Evolutionary conservation across 37 sponge, comb jelly and placozoan species (phyloP), one percentile per base, ranked within the genome.

Genomic region (Ephydatia muelleri): DNA sequence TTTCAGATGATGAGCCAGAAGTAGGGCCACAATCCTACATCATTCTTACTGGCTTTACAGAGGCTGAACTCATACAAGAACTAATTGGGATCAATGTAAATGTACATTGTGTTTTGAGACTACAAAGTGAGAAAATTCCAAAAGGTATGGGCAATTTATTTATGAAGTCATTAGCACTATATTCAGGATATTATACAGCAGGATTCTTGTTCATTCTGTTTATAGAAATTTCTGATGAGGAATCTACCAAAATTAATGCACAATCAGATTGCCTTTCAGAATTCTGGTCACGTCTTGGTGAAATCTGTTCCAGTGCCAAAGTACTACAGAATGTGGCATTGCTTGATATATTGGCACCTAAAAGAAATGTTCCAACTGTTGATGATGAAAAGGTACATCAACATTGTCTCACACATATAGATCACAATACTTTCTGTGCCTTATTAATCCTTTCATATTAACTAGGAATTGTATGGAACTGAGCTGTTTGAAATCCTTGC

Each of bases 1-100:
- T 9, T 71, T 16, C 57, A 90, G 95, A 92, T 89, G 95, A 95
- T 86, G 95, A 95, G 77, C 95, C 95, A 57, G 81, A 68, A 26
- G 81, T 78, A 86, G 95, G 95, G 30, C 95, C 95, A 35, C 77
- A 68, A 64, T 83, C 72, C 67, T 94, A 94, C 72, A 38, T 88
- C 57, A 38, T 94, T 14, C 12, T 94, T 66, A 79, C 37, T 38
- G 95, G 95, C 28, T 94, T 92, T 66, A 47, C 25, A 30, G 33
- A 66, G 3, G 49, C 73, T 32, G 86, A 86, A 25, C 66, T 94
- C 0, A 66, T 94, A 27, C 5, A 78, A 38, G 57, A 92, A 1
- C 73, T 88, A 8, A 35, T 49, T 0, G 28, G 36, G 2, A 25
- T 91, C 2, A 83, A 79, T 29, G 77, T 92, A 40, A 49, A 76